Evolutionary conservation across 2,888 invertebrate species (phyloP).

Genomic region (Perithous albicinctus): DNA sequence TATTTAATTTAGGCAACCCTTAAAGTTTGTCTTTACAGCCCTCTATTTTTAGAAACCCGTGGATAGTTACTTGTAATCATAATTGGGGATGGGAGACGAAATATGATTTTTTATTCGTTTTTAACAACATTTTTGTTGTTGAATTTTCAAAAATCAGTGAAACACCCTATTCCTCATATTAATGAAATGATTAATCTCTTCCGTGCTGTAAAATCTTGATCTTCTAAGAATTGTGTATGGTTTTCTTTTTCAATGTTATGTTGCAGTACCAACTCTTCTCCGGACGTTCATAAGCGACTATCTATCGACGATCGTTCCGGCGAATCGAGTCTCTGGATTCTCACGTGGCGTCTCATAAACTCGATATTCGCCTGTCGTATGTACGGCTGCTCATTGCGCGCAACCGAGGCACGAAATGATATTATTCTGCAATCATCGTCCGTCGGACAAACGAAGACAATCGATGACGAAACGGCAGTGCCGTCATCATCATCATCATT

Average conservation of each 20-base stretch:
- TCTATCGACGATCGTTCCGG: constrained; percentile 57
- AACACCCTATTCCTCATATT: no score
- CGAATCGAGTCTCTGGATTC: constrained; percentile 38
- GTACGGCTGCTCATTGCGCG: constrained; percentile 24
- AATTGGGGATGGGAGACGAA: no score
- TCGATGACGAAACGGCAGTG: constrained; percentile 62
- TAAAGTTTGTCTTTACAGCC: no score
- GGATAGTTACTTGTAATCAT: no score
- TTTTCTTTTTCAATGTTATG: constrained; percentile 40
- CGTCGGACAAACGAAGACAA: constrained; percentile 60
- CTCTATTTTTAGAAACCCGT: no score
- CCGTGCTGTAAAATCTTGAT: no score
- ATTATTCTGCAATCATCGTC: constrained; percentile 61
- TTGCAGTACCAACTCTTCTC: constrained; percentile 85
- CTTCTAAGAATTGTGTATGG: constrained; percentile 26
- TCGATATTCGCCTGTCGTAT: constrained; percentile 55
- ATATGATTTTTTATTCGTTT: no score
- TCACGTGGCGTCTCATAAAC: constrained; percentile 43
- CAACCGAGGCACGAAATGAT: constrained; percentile 33
- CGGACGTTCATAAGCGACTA: constrained; percentile 82
- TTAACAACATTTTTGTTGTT: no score
- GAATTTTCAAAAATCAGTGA: no score
- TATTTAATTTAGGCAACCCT: no score
- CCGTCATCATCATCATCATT: constrained; percentile 46
- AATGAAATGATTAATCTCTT: background rate